Percentiles rank a stretch among this genome's conserved stretches.
phyloP scores from a whole-genome alignment of 2,797 vertebrate species.

The Oryzias dopingdopingensis region DNA sequence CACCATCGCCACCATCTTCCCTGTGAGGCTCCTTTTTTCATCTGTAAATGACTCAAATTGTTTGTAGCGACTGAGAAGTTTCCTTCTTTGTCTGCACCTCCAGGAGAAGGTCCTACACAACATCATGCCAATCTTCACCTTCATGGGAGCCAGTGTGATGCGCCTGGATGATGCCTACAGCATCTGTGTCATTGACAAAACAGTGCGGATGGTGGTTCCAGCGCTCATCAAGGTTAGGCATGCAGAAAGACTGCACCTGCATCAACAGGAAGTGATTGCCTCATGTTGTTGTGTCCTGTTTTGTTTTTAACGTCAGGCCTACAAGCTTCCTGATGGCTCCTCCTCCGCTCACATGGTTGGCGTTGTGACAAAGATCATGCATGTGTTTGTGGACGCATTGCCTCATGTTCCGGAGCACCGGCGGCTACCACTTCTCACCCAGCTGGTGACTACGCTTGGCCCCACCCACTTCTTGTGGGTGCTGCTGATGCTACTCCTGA shows the following conservation, averaged over 20 bases:
- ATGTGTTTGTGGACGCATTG: constrained; percentile 90
- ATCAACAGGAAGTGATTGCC: not conserved
- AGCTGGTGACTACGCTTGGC: constrained; percentile 84
- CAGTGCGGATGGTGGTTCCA: constrained; percentile 91
- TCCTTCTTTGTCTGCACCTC: constrained; percentile 12
- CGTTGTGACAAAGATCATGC: constrained; percentile 82
- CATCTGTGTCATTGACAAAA: constrained; percentile 94
- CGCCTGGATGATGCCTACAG: constrained; percentile 94
- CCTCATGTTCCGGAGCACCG: constrained; percentile 94
- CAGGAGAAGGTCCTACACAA: constrained; percentile 98
- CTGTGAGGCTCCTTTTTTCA: constrained; percentile 70
- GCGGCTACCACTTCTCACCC: constrained; percentile 83
- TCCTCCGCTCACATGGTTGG: constrained; percentile 60
- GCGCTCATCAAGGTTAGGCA: constrained; percentile 87
- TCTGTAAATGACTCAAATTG: not conserved
- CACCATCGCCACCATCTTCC: constrained; percentile 87
- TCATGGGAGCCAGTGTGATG: constrained; percentile 95
- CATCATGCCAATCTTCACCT: constrained; percentile 99
- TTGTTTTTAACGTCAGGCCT: constrained; percentile 71
- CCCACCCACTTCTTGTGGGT: constrained; percentile 89
- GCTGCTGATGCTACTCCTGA: constrained; percentile 86
- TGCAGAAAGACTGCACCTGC: not conserved
- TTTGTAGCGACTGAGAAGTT: too few species aligned
- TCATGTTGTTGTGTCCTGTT: not conserved
- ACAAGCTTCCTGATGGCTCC: constrained; percentile 64